phyloP scores from a whole-genome alignment of 2,797 vertebrate genomes.

The Thamnophis elegans region DNA sequence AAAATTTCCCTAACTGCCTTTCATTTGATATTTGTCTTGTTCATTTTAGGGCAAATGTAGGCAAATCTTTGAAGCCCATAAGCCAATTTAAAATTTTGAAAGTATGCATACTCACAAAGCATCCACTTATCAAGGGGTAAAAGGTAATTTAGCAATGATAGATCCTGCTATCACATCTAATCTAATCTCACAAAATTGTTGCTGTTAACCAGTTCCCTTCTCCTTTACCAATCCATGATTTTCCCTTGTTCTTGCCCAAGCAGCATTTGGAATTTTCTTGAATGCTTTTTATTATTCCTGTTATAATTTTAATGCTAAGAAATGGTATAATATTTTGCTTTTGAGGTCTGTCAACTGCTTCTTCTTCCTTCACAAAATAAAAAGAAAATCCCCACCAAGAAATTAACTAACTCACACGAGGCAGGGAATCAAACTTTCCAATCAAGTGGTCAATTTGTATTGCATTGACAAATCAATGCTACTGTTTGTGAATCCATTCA shows the following conservation, averaged over 20 bases:
- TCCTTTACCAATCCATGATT: background rate
- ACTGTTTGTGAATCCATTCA: background rate
- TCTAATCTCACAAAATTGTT: background rate
- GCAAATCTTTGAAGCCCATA: background rate
- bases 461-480: background rate
- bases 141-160: background rate
- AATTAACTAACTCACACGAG: background rate
- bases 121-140: background rate
- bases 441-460: background rate
- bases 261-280: background rate
- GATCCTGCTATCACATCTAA: background rate
- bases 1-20: background rate
- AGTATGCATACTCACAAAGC: background rate
- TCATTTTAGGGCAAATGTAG: background rate
- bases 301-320: background rate
- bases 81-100: background rate
- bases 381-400: background rate
- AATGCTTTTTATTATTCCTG: background rate
- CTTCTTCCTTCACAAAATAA: background rate
- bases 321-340: background rate
- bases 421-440: background rate
- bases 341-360: background rate
- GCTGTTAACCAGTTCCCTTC: background rate
- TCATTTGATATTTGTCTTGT: background rate
- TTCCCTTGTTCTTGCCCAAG: background rate